Evolutionary conservation across 2,113 vertebrate species (phyloP).

Genomic region (Oryctolagus cuniculus): mOryCun1.1 NC_091436.1:157996501-157997000

Average conservation of each 20-base stretch:
- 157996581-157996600: neutral
- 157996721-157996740: neutral
- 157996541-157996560: conserved; percentile 20
- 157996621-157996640: neutral
- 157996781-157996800: neutral
- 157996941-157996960: neutral
- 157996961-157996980: neutral
- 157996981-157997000: neutral
- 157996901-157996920: neutral
- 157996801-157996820: neutral
- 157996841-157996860: neutral
- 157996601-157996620: no score
- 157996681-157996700: neutral
- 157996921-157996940: neutral
- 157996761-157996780: neutral
- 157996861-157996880: neutral
- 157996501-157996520: neutral
- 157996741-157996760: neutral
- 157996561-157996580: neutral
- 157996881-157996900: neutral
- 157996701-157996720: neutral
- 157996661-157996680: neutral
- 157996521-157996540: neutral
- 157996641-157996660: neutral
- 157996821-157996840: neutral